Evolutionary conservation across 2,797 vertebrate species (phyloP).

Genomic region (Jordanella pulchra): DNA sequence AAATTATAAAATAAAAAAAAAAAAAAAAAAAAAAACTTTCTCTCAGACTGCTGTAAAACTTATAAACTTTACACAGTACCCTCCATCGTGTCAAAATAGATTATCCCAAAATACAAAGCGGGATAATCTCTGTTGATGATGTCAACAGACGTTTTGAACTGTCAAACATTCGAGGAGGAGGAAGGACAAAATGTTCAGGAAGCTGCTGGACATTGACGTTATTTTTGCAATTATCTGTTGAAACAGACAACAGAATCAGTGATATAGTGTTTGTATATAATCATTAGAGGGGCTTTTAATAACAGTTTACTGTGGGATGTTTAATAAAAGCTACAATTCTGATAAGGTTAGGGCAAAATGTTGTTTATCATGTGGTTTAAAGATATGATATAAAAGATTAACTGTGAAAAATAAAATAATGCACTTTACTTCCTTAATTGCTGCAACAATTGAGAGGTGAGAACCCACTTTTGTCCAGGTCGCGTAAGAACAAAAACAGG

Average conservation of each 20-base stretch:
- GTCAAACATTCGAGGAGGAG: constrained; percentile 27
- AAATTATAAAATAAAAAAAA: too few species aligned
- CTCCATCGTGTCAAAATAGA: constrained; percentile 40
- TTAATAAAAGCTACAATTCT: not conserved
- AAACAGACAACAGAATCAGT: constrained; percentile 55
- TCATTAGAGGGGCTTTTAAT: constrained; percentile 41
- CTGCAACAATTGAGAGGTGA: constrained; percentile 15
- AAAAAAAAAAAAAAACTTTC: not conserved
- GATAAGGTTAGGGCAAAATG: not conserved
- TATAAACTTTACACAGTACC: constrained; percentile 19
- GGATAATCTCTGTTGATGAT: constrained; percentile 66
- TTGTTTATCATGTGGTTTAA: not conserved
- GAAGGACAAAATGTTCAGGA: constrained; percentile 10
- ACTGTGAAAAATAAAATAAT: not conserved
- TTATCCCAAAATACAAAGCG: constrained; percentile 58
- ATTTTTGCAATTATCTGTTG: constrained; percentile 60
- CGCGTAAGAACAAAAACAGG: constrained; percentile 73
- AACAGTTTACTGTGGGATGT: constrained; percentile 13
- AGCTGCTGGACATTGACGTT: constrained; percentile 28
- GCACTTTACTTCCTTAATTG: not conserved
- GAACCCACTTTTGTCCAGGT: constrained; percentile 46
- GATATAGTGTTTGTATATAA: constrained; percentile 38
- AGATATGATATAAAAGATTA: not conserved
- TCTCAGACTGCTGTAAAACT: constrained; percentile 12
- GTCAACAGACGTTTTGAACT: constrained; percentile 61